These are phyloP conservation scores for Chrysocyon brachyurus DNA, from an alignment of 2,797 vertebrate genomes.

Conservation along the genomic window DNA sequence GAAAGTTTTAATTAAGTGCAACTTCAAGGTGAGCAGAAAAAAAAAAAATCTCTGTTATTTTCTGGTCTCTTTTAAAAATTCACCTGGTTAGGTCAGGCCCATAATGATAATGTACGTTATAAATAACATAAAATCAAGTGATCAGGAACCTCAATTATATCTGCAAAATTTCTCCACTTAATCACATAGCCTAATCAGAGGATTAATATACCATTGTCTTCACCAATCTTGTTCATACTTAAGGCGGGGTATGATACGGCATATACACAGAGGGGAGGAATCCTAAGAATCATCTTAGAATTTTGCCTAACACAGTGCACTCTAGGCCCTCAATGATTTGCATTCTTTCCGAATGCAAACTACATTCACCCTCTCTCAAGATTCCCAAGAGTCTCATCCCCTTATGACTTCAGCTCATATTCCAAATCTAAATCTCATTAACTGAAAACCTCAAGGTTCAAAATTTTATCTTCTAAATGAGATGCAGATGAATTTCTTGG, in stretches of 20 bases:
- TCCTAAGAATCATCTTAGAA: too few relatives aligned
- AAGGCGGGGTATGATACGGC: background rate
- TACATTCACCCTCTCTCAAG: background rate
- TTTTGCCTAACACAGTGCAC: background rate
- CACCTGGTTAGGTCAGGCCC: background rate
- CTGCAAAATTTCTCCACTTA: background rate
- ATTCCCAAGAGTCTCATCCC: background rate
- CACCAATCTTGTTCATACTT: background rate
- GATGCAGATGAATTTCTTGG: background rate
- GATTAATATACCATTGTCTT: background rate
- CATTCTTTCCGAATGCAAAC: background rate
- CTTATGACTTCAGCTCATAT: background rate
- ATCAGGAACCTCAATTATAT: background rate
- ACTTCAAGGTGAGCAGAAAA: background rate
- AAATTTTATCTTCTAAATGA: background rate
- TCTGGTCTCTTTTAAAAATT: background rate
- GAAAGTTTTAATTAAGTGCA: background rate
- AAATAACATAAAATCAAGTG: background rate
- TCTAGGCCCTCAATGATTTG: too few relatives aligned
- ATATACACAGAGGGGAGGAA: background rate
- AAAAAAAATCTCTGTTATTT: background rate
- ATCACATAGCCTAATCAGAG: background rate
- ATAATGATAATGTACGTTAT: background rate
- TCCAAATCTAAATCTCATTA: background rate
- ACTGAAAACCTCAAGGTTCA: background rate